phyloP scores from a whole-genome alignment of 2,797 vertebrate genomes.

The Fistularia commersonii region DNA sequence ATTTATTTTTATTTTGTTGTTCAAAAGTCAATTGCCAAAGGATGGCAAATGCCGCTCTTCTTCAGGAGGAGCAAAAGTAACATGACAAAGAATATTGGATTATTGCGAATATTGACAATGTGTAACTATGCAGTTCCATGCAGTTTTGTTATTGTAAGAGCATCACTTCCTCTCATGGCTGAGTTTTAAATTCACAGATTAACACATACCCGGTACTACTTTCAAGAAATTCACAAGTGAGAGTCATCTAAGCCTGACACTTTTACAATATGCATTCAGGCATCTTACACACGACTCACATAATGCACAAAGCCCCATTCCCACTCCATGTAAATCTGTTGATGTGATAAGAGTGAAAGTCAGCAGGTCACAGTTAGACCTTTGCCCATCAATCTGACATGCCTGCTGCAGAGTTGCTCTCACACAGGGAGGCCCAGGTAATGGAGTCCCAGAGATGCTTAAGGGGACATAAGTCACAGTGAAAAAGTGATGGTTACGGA shows the following conservation, averaged over 20 bases:
- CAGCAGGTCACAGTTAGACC: constrained; percentile 56
- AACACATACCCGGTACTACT: neutral
- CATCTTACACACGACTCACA: constrained; percentile 12
- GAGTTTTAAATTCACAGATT: neutral
- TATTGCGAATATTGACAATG: no score
- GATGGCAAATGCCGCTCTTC: no score
- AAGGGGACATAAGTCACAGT: constrained; percentile 57
- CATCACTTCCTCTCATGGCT: no score
- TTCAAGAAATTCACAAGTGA: constrained; percentile 17
- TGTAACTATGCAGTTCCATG: neutral
- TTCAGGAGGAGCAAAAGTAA: no score
- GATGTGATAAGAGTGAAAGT: constrained; percentile 49
- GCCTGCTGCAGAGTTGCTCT: constrained; percentile 7
- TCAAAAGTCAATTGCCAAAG: no score
- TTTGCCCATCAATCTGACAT: constrained; percentile 62
- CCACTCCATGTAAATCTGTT: constrained; percentile 39
- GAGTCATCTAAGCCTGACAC: constrained; percentile 14
- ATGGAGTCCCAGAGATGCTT: constrained; percentile 59
- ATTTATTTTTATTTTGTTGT: no score
- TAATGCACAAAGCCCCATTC: constrained; percentile 16
- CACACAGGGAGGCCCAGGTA: constrained; percentile 47
- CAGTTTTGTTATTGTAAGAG: no score
- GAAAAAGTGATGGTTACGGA: constrained; percentile 55
- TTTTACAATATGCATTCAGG: constrained; percentile 13
- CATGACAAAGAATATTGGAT: no score